Base-by-base conservation (phyloP, 1,140 invertebrate species). In the Prorops nasuta region DNA sequence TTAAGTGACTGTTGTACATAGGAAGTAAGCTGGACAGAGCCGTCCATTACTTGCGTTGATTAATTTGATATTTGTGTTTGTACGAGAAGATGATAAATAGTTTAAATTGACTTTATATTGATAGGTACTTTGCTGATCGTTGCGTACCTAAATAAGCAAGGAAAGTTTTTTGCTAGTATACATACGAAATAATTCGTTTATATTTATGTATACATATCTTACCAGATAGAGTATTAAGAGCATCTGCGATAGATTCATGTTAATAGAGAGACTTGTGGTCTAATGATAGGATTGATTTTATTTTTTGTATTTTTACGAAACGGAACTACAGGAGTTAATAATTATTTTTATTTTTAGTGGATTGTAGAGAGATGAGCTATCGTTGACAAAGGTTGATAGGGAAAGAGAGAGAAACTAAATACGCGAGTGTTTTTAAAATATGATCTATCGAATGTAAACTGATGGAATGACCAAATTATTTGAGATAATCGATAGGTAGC, bases 61-160 rank as follows among this genome's bases (percentile, higher is more conserved):
- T 43, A 43, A 40, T 50, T 50, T 34, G 40, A 50, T 50, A 21
- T 43, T 50, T 50, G 40, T 43, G 40, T 50, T 50, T 34, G 19
- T 32, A 44, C 28, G 19, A 19, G 19, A 43, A 43, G 15, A 21
- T 35, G 16, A 21, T n/a, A 51, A 40, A 37, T 9, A 28, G 44
- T 21, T 44, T 28, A 51, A 44, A 32, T 38, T 53, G 49, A 45
- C 40, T 45, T 40, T 47, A 46, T 50, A 51, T 36, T 40, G 10
- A 48, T 46, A 45, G 19, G 35, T 41, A 41, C 14, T 28, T 28
- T 10, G 10, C 4, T 28, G 24, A 28, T 10, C 4, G 4, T 10
- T 4, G 10, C 4, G 24, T 28, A 28, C 10, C 4, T 28, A 28
- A 28, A 28, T 28, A 28, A n/a, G n/a, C n/a, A n/a, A n/a, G n/a